Conservation (phyloP, 2,888 invertebrate genomes). For the Andrena chrysosceles region DNA sequence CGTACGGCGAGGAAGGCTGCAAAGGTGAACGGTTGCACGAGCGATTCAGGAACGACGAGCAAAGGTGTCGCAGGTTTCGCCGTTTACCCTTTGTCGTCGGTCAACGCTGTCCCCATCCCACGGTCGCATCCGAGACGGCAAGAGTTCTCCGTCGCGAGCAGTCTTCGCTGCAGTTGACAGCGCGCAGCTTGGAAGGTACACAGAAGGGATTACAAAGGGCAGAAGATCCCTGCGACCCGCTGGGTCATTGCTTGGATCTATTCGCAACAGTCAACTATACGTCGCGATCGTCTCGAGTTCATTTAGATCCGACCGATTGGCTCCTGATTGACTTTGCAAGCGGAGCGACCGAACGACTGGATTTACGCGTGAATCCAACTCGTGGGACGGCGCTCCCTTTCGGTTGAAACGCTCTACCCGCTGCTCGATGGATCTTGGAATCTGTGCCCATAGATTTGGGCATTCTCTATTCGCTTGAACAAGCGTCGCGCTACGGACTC, state of each 20-base stretch:
- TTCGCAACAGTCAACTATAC: constrained; percentile 40
- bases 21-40: constrained; percentile 32
- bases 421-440: background rate
- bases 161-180: constrained; percentile 46
- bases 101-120: constrained; percentile 58
- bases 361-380: background rate
- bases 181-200: background rate
- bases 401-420: background rate
- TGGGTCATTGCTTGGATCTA: constrained; percentile 32
- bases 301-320: background rate
- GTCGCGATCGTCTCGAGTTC: constrained; percentile 5
- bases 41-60: constrained; percentile 23
- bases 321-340: background rate
- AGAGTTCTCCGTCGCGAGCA: background rate
- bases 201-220: constrained; percentile 13
- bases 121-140: constrained; percentile 41
- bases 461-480: background rate
- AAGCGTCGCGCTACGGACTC: background rate
- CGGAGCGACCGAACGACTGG: background rate
- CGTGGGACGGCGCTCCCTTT: background rate
- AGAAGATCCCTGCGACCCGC: constrained; percentile 32
- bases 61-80: constrained; percentile 33
- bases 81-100: constrained; percentile 53
- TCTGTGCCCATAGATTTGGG: background rate
- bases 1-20: constrained; percentile 6